Conservation (phyloP, 2,797 vertebrate genomes). For the Cirrhinus molitorella region DNA sequence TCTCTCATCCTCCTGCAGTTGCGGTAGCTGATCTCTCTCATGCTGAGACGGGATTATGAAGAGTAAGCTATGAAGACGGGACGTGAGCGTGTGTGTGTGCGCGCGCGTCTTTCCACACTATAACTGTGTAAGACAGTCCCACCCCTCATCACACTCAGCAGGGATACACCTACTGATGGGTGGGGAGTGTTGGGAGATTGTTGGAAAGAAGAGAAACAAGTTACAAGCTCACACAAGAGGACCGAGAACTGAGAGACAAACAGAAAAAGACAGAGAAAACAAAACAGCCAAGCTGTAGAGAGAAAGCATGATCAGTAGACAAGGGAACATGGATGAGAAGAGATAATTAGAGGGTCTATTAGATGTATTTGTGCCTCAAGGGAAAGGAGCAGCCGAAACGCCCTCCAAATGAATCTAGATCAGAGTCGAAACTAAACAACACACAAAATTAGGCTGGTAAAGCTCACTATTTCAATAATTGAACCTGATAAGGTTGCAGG, state of each 20-base stretch:
- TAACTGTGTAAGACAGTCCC: conserved; percentile 53
- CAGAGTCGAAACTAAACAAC: neutral
- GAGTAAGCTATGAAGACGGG: conserved; percentile 47
- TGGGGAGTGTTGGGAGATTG: conserved; percentile 28
- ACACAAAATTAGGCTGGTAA: neutral
- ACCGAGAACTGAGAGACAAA: neutral
- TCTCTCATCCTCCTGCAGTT: conserved; percentile 57
- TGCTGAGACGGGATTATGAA: conserved; percentile 60
- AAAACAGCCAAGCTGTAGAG: conserved; percentile 25
- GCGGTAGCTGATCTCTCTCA: conserved; percentile 55
- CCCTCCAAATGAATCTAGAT: conserved; percentile 3
- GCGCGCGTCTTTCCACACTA: conserved; percentile 41
- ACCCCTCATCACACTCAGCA: conserved; percentile 51
- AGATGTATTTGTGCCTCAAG: neutral
- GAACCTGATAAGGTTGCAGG: neutral
- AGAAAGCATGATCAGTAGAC: conserved; percentile 43
- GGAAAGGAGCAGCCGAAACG: neutral
- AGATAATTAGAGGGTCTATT: conserved; percentile 22
- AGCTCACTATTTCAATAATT: neutral
- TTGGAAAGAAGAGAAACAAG: conserved; percentile 15
- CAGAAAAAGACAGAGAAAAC: conserved; percentile 10
- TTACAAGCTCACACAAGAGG: neutral
- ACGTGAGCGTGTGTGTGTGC: conserved; percentile 26
- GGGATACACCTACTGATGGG: conserved; percentile 57
- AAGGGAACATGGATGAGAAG: conserved; percentile 43